Base-by-base conservation (phyloP, 2,888 invertebrate genomes). In the Belgica antarctica region DNA sequence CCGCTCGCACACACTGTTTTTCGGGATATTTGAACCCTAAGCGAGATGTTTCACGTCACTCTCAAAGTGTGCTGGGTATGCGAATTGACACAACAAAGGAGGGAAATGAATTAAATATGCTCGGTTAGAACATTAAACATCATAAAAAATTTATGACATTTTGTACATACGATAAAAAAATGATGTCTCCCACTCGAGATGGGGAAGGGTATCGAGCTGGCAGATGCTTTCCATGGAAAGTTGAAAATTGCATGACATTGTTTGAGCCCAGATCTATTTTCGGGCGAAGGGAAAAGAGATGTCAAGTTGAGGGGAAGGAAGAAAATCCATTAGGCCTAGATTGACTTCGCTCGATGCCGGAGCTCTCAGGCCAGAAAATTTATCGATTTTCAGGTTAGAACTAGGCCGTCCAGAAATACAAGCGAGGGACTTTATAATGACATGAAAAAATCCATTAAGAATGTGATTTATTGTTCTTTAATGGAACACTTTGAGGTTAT, bases 71-170 rank as follows among this genome's bases (percentile, higher is more conserved):
- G 5, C 31, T 31, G 10, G 4, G 31, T 31, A 7, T 31, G 31
- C 31, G 31, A 31, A 31, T 10, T 7, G 31, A 7, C 31, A 4
- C 31, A 7, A 34, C 10, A 7, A 46, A 46, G 22, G 24, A 17
- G 22, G 24, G 19, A 22, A 24, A 52, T 17, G 24, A 7, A 52
- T 52, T 52, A 24, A 8, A 52, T 52, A n/a, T 52, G 24, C 52
- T 63, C 41, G 63, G 36, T 63, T 63, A 41, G 24, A 65, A 41
- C 65, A 65, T 65, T 65, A 65, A 65, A 65, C 47, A 65, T 65
- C 46, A 65, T 65, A 65, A 65, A 47, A 25, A 10, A 28, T 27
- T 65, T 65, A 65, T 65, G 65, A 65, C 65, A 47, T 65, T 63
- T 15, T 52, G 27, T 65, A n/a, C n/a, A 36, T 65, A 25, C 41